Percentiles rank a stretch among this genome's conserved stretches.
phyloP scores from a whole-genome alignment of 2,888 invertebrate species.

The Fissipunctia ypsillon region DNA sequence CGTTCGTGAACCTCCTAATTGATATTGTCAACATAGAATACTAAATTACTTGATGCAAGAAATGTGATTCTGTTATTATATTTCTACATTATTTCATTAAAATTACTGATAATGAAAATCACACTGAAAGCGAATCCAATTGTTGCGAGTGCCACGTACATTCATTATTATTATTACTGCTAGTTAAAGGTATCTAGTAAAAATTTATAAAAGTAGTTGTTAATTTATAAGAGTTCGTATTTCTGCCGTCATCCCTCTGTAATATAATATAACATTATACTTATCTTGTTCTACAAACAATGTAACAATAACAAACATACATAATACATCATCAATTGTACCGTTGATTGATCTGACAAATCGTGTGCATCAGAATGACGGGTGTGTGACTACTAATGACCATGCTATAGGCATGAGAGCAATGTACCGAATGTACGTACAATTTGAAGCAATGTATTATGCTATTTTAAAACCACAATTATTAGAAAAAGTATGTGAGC shows the following conservation, averaged over 20 bases:
- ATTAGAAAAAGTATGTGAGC: no score
- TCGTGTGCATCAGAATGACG: no score
- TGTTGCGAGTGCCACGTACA: constrained; percentile 3
- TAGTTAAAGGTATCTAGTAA: not conserved
- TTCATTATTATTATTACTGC: no score
- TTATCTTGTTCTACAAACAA: not conserved
- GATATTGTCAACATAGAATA: constrained; percentile 9
- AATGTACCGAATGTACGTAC: no score
- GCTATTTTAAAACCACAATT: no score
- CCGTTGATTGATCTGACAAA: not conserved
- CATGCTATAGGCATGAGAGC: no score
- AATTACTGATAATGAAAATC: constrained; percentile 8
- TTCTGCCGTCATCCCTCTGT: not conserved
- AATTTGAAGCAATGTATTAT: no score
- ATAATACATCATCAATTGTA: not conserved
- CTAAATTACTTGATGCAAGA: constrained; percentile 13
- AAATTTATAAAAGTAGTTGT: not conserved
- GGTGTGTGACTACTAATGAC: no score
- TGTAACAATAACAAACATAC: not conserved
- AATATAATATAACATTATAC: not conserved
- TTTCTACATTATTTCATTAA: constrained; percentile 10
- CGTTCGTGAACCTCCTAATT: constrained; percentile 20
- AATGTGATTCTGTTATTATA: constrained; percentile 4
- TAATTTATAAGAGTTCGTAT: no score
- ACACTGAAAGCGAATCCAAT: not conserved